Percentiles rank a stretch among this genome's conserved stretches.
Evolutionary conservation across 2,888 invertebrate species (phyloP).

Genomic region (Diploptera punctata): DNA sequence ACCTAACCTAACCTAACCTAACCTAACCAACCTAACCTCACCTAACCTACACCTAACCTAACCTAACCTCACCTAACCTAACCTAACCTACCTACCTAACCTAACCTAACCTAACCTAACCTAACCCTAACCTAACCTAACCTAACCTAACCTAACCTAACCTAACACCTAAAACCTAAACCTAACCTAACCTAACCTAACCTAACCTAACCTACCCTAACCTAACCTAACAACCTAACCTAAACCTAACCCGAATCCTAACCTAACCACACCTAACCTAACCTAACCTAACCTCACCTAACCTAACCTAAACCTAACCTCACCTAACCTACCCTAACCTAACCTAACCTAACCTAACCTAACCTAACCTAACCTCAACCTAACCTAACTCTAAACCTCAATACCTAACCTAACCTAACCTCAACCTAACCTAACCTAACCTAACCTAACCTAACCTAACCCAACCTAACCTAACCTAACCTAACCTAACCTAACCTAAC

Average conservation of each 20-base stretch:
- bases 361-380: conserved; percentile 44
- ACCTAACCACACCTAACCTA: conserved; percentile 46
- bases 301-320: conserved; percentile 16
- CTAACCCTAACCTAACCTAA: neutral
- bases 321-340: conserved; percentile 45
- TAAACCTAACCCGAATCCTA: conserved; percentile 37
- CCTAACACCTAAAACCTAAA: neutral
- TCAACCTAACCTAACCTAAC: conserved; percentile 46
- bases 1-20: conserved; percentile 46
- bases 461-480: conserved; percentile 46
- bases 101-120: neutral
- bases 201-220: conserved; percentile 41
- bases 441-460: conserved; percentile 46
- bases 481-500: conserved; percentile 46
- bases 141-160: conserved; percentile 1
- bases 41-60: conserved; percentile 23
- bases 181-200: conserved; percentile 15
- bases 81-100: neutral
- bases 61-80: conserved; percentile 20
- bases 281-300: conserved; percentile 48
- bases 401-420: conserved; percentile 45
- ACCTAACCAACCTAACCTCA: conserved; percentile 44
- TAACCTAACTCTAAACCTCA: conserved; percentile 47
- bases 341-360: conserved; percentile 39
- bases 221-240: conserved; percentile 43